phyloP scores from a whole-genome alignment of 2,888 invertebrate genomes.

The Cosmopolites sordidus region DNA sequence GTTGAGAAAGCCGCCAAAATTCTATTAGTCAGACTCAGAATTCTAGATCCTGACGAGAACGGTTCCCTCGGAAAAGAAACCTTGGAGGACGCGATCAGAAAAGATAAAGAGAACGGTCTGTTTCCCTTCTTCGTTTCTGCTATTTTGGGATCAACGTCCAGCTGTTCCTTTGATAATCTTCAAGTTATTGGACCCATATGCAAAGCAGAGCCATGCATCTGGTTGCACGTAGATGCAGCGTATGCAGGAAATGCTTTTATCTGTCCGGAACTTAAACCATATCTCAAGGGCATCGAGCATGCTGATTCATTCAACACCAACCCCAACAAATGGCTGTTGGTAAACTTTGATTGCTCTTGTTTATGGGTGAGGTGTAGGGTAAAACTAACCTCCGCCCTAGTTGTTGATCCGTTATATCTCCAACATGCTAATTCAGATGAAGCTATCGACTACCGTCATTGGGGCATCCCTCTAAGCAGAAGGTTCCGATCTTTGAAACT shows the following conservation, averaged over 20 bases:
- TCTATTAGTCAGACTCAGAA: slow-evolving; percentile 65
- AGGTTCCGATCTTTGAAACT: slow-evolving; percentile 81
- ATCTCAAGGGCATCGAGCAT: slow-evolving; percentile 64
- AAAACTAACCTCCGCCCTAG: slow-evolving; percentile 73
- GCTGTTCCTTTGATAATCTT: slow-evolving; percentile 79
- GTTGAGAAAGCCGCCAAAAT: slow-evolving; percentile 78
- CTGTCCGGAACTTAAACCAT: slow-evolving; percentile 72
- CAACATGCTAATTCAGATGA: slow-evolving; percentile 74
- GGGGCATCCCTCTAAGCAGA: slow-evolving; percentile 82
- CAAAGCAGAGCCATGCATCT: slow-evolving; percentile 58
- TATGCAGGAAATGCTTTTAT: slow-evolving; percentile 85
- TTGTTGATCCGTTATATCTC: slow-evolving; percentile 81
- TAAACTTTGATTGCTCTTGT: slow-evolving; percentile 81
- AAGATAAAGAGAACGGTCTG: slow-evolving; percentile 69
- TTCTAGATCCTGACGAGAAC: slow-evolving; percentile 67
- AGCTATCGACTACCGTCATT: slow-evolving; percentile 72
- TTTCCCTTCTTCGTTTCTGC: slow-evolving; percentile 80
- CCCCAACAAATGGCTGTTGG: slow-evolving; percentile 82
- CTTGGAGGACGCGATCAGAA: slow-evolving; percentile 60
- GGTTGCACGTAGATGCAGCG: slow-evolving; percentile 86
- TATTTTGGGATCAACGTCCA: slow-evolving; percentile 79
- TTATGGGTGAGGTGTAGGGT: slow-evolving; percentile 76
- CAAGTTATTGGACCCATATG: slow-evolving; percentile 73
- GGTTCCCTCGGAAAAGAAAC: slow-evolving; percentile 62
- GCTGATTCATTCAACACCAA: slow-evolving; percentile 86